Evolutionary conservation across 2,113 vertebrate species (phyloP), one percentile per base, ranked within the genome.

Genomic region (Gulo gulo): DNA sequence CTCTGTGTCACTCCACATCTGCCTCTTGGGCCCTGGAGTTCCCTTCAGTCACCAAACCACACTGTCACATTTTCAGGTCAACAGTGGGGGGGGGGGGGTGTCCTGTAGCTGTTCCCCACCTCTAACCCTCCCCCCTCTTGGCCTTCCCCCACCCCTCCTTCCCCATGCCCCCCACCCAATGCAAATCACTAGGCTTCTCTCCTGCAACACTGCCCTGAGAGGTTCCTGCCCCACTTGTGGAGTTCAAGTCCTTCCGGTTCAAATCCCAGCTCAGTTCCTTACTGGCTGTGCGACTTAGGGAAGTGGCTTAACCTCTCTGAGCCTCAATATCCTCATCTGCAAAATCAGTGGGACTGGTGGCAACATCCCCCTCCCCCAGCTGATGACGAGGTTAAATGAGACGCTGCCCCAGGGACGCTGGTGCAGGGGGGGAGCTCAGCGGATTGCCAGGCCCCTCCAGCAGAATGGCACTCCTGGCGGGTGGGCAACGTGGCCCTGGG

Each of bases 281-380:
- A 50, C 24, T 45, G 36, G 57, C 57, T 39, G 16, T 83, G 47
- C 26, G 59, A 57, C 26, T 50, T 50, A 39, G 47, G 18, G 36
- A 57, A 93, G 74, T 55, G n/a, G 26, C 29, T 91, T 34, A 55
- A 63, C 76, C 21, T n/a, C 65, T 55, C 76, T 92, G 65, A 82
- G n/a, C n/a, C 15, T 83, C 57, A 12, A 45, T 16, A 74, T 4
- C 16, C 4, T 73, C 89, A 55, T 29, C 20, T 52, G 76, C n/a
- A 45, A 52, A 52, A 10, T 20, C 45, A 55, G 2, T 31, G 42
- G 65, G 4, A n/a, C 16, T 39, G 57, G 36, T 24, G 36, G 57
- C 84, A 83, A 63, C 1, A 39, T 23, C 31, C 31, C 47, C 36
- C 47, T 59, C 47, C 47, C 1, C 0, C 20, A 26, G 12, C 39